These are phyloP conservation scores for Agapornis canus DNA, from an alignment of 2,797 vertebrate species.

Conservation along the genomic window DNA sequence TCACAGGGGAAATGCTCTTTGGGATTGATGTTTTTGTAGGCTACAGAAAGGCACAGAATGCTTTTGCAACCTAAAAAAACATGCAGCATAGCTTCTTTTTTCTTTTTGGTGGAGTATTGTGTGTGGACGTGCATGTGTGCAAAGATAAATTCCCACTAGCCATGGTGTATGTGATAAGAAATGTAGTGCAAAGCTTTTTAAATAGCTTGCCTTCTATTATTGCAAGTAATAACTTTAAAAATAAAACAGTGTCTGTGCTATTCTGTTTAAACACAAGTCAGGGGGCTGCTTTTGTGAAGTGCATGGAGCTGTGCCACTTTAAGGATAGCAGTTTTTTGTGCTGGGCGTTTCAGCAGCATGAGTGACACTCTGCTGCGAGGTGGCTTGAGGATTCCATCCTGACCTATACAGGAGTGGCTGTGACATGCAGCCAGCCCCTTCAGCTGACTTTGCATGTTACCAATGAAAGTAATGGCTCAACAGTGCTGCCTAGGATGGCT, in stretches of 20 bases:
- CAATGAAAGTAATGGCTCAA: background rate
- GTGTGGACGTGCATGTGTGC: background rate
- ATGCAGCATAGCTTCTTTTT: background rate
- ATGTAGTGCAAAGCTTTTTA: constrained; percentile 9
- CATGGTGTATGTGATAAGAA: background rate
- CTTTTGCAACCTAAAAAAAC: constrained; percentile 2
- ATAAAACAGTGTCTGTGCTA: background rate
- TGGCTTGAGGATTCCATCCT: background rate
- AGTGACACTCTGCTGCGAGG: background rate
- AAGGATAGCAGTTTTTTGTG: background rate
- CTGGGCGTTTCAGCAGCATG: background rate
- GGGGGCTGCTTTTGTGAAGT: background rate
- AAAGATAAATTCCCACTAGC: constrained; percentile 10
- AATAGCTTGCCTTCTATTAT: constrained; percentile 15
- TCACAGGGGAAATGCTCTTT: background rate
- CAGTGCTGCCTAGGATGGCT: background rate
- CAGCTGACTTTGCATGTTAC: background rate
- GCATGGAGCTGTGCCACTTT: background rate
- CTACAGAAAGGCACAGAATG: background rate
- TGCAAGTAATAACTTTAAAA: constrained; percentile 16
- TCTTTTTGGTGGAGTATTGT: background rate
- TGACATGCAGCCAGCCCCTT: background rate
- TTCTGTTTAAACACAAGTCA: background rate
- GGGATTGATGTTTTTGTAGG: background rate
- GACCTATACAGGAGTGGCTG: background rate